Evolutionary conservation across 2,888 invertebrate genomes (phyloP), one percentile per base, ranked within the genome.

Genomic region (Buathra laborator): DNA sequence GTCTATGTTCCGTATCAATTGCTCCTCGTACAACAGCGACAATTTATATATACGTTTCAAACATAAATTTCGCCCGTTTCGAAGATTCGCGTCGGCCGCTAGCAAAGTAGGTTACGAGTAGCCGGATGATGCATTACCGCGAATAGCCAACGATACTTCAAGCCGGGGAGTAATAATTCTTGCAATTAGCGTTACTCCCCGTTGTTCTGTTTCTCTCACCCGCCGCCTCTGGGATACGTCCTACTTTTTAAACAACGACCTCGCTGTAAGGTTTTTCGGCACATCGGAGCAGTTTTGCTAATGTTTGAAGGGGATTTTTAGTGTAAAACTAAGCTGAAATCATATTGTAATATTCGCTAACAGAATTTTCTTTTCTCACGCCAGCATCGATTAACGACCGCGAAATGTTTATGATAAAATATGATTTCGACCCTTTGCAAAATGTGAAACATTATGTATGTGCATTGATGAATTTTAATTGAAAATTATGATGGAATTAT

Each of bases 131-230:
- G 64, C 70, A 70, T 76, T 64, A 62, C 71, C 53, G 56, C 46
- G 53, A 71, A 82, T 77, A 82, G 53, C 51, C 62, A 32, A 81
- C 70, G 64, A 76, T 82, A 64, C 76, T 82, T 76, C 64, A 56
- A 71, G 37, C 44, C 10, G 32, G 19, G 64, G 64, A 71, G 70
- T 76, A 48, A 77, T 71, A 77, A 64, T 76, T 76, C 75, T 82
- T 77, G 71, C 66, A 82, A 82, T 77, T 82, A 82, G 37, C 64
- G 56, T 67, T 77, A n/a, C 43, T 56, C 29, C 43, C 44, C 76
- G 44, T 70, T 64, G 70, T 81, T 81, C 29, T 32, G 16, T 48
- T 53, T 56, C 19, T 53, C 24, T 37, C 56, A 12, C 19, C 10
- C 24, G 43, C 51, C 16, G 62, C 46, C 29, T 29, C 16, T 6